Conservation (phyloP, 1,140 invertebrate species). For the Ylistrum balloti region DNA sequence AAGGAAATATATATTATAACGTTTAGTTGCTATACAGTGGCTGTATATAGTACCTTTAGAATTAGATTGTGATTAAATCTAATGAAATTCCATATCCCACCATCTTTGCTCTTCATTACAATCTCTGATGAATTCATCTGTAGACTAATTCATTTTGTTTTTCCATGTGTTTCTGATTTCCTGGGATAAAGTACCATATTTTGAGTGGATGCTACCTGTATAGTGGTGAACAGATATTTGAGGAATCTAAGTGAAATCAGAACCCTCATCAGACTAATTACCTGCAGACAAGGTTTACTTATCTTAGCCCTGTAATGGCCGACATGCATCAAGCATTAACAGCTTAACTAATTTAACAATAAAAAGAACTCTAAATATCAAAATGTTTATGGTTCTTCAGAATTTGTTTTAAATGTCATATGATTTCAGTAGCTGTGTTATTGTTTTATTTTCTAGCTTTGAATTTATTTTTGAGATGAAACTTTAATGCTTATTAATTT, state of each 20-base stretch:
- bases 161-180: not conserved
- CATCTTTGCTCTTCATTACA: not conserved
- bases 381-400: too few relatives aligned
- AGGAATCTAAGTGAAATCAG: slow-evolving; percentile 10
- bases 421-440: too few relatives aligned
- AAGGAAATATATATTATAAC: too few relatives aligned
- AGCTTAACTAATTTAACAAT: too few relatives aligned
- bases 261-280: slow-evolving; percentile 17
- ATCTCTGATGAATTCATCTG: not conserved
- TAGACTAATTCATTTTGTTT: not conserved
- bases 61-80: too few relatives aligned
- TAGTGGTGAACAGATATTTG: not conserved
- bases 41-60: too few relatives aligned
- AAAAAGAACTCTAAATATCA: too few relatives aligned
- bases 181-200: not conserved
- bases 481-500: too few relatives aligned
- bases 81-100: not conserved
- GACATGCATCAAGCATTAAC: not conserved
- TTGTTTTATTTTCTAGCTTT: too few relatives aligned
- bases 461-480: too few relatives aligned
- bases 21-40: too few relatives aligned
- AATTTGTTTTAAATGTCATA: too few relatives aligned
- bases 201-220: not conserved
- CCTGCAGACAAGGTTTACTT: not conserved
- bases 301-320: not conserved